Evolutionary conservation across 2,797 vertebrate species (phyloP), one percentile per base, ranked within the genome.

Genomic region (Rhinella marina): DNA sequence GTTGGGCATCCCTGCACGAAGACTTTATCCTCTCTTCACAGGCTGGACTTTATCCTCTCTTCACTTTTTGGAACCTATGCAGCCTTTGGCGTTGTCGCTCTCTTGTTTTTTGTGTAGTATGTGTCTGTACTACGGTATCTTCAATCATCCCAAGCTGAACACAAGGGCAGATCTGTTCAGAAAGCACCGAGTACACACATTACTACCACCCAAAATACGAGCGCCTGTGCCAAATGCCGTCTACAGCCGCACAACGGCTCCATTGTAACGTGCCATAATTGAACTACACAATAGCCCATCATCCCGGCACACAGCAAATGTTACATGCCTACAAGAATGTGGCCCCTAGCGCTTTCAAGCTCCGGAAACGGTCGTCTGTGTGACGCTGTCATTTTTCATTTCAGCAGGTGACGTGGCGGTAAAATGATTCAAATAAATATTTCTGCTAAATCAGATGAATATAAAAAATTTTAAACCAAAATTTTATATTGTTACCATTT

Each of bases 191-290:
- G 7, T 14, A 13, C 25, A 5, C 70, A 57, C 52, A 73, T 23
- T 59, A 29, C 81, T 17, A 68, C 19, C 21, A 56, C 50, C 29
- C 68, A 84, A 57, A 29, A 41, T n/a, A 75, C 48, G 2, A 25
- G 50, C 2, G 23, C n/a, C 2, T 25, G 9, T 68, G 61, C 61
- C 76, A 80, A 70, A n/a, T 57, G 3, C 27, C 4, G 62, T 78
- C 61, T 57, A 17, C 23, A n/a, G 61, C 27, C 13, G 21, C 50
- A 88, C 86, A 88, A 88, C 66, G 13, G 29, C 9, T 57, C 32
- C 64, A 84, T 79, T 88, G 86, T 88, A 68, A n/a, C 50, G n/a
- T 7, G 27, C 6, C 29, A 78, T 88, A 57, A 88, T 84, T 25
- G 13, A 81, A 73, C 73, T 72, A 83, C 32, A 88, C 25, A 70